Base-by-base conservation (phyloP, 1,140 invertebrate species). In the Palaemon carinicauda region DNA sequence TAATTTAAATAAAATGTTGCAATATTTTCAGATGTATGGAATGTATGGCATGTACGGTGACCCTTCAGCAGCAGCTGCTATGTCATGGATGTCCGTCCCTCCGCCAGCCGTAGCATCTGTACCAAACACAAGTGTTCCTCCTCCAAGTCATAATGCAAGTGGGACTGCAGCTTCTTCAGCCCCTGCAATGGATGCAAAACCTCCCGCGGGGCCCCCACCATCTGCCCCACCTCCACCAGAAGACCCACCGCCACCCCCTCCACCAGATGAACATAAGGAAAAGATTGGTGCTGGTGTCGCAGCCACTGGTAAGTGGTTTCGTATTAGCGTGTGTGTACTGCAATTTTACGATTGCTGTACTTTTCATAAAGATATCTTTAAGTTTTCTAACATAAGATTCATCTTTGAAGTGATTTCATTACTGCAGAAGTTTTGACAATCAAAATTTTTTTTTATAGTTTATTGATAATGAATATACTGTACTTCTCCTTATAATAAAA, bases 21-120 rank as follows among this genome's bases (percentile, higher is more conserved):
- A 15, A 0, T 80, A 10, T 65, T 80, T 60, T 52, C 52, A 80
- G 78, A 31, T 80, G n/a, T 80, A 80, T 60, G 53, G 78, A 27
- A 80, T 80, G 78, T 80, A 80, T 60, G 54, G 54, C 78, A 60
- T 80, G 78, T 80, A 80, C 33, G 78, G 78, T 31, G 56, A n/a
- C 29, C 41, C 78, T 3, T 31, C 78, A 5, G 78, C 51, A n/a
- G 78, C 33, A 31, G 78, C 41, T 69, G 65, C 29, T 21, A 29
- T 80, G 24, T 54, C 78, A 60, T 31, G 54, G 78, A 80, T 80
- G 78, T 80, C 78, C n/a, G 78, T 80, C 33, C 78, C 78, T 60
- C 78, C 78, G 9, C 78, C 78, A 10, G 12, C 78, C 1, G 41
- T 41, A 4, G 3, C 41, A 41, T 41, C 41, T 41, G 14, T 50